These are phyloP conservation scores for Nesospiza acunhae DNA, from an alignment of 2,113 vertebrate genomes.

Conservation along the genomic window DNA sequence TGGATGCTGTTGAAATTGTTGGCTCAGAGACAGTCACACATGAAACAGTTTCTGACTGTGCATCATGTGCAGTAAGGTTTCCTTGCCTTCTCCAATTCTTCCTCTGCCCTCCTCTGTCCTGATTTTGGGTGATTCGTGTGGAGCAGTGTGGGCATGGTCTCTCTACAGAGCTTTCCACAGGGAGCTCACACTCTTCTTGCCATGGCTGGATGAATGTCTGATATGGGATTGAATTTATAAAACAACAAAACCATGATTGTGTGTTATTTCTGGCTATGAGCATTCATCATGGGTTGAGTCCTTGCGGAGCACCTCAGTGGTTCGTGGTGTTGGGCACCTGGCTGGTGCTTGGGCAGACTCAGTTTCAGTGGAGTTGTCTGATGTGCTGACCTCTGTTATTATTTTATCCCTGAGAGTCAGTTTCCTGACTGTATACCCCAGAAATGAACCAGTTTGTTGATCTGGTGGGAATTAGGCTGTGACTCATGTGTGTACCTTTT, in stretches of 20 bases:
- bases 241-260: neutral
- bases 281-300: neutral
- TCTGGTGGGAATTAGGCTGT: neutral
- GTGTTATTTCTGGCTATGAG: neutral
- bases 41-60: neutral
- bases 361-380: neutral
- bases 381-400: neutral
- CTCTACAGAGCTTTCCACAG: accelerated
- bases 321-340: neutral
- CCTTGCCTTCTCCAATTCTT: neutral
- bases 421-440: neutral
- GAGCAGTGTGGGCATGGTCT: too few species aligned
- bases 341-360: neutral
- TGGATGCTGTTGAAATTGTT: neutral
- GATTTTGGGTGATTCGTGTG: neutral
- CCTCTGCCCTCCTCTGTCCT: accelerated
- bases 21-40: neutral
- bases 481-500: accelerated
- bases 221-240: neutral
- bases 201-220: neutral
- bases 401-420: neutral
- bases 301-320: neutral
- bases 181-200: accelerated
- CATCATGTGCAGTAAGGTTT: neutral
- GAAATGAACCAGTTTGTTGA: neutral